phyloP scores from a whole-genome alignment of 2,888 invertebrate genomes.

The Andrena haemorrhoa region DNA sequence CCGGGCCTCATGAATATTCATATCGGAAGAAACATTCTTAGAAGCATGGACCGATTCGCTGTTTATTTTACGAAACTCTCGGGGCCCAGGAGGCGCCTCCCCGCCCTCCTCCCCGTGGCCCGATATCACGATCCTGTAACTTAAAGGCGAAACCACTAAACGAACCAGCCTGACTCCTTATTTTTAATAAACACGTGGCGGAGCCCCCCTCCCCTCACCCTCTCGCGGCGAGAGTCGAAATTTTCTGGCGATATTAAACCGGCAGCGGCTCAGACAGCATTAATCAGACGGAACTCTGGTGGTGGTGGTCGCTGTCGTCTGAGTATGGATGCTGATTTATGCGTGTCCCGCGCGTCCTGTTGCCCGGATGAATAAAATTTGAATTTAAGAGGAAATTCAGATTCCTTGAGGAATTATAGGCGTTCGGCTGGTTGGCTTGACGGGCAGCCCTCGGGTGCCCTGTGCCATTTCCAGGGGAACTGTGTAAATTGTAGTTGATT shows the following conservation, averaged over 20 bases:
- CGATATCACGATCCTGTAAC: slow-evolving; percentile 54
- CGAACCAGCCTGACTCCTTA: slow-evolving; percentile 41
- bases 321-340: slow-evolving; percentile 39
- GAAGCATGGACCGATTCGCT: slow-evolving; percentile 65
- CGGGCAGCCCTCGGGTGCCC: no score
- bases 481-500: no score
- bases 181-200: slow-evolving; percentile 51
- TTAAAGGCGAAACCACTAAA: slow-evolving; percentile 30
- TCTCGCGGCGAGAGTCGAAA: not conserved
- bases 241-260: slow-evolving; percentile 45
- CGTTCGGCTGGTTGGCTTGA: no score
- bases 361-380: not conserved
- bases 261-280: slow-evolving; percentile 18
- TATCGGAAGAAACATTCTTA: slow-evolving; percentile 74
- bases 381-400: slow-evolving; percentile 1
- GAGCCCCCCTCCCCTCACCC: not conserved
- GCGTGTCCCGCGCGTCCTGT: not conserved
- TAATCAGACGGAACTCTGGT: slow-evolving; percentile 46
- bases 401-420: no score
- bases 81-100: slow-evolving; percentile 41
- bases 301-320: slow-evolving; percentile 8
- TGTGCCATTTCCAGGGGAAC: no score
- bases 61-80: slow-evolving; percentile 65
- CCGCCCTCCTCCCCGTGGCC: not conserved
- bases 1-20: slow-evolving; percentile 80